Evolutionary conservation across 1,140 invertebrate genomes (phyloP), one percentile per base, ranked within the genome.

Genomic region (Bombus difficillimus): DNA sequence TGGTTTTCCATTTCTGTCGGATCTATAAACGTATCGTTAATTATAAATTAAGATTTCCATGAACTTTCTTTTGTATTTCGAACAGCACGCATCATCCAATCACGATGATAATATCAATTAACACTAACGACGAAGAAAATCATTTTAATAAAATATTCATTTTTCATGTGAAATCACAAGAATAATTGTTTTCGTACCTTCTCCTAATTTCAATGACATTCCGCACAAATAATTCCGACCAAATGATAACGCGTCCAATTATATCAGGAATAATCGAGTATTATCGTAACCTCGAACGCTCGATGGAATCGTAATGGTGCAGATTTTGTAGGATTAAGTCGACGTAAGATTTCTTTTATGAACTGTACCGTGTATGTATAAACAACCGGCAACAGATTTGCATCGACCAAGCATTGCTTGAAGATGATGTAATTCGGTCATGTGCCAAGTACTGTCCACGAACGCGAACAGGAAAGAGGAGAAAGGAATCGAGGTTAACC

Each of bases 361-460:
- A 69, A 78, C 34, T 34, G 59, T 85, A 74, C 59, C n/a, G 69
- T 41, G 71, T n/a, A 12, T 32, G n/a, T 69, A 66, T 37, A 74
- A 85, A 85, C 43, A 47, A 62, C 0, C 77, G 43, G 41, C 41
- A 81, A 79, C 28, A 22, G 79, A 43, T 85, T 68, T 64, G 57
- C 77, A 73, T 81, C 64, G 77, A 81, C 28, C 28, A 28, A 43
- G 41, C 37, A 59, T 62, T 62, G 64, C n/a, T 76, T 53, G 10
- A 86, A 83, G 66, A 81, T 76, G 43, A 53, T 83, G 59, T 83
- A 86, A 71, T 77, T 86, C 80, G 66, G 73, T 39, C 64, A 15
- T 68, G 34, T 41, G 85, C 53, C 85, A 82, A 74, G 32, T 57
- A 47, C 25, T 39, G 32, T 69, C 39, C 39, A 22, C 39, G 18